Percentiles rank a stretch among this genome's conserved stretches.
These are phyloP conservation scores for Sarcophaga variegata DNA, from an alignment of 2,888 invertebrate species.

Conservation along the genomic window DNA sequence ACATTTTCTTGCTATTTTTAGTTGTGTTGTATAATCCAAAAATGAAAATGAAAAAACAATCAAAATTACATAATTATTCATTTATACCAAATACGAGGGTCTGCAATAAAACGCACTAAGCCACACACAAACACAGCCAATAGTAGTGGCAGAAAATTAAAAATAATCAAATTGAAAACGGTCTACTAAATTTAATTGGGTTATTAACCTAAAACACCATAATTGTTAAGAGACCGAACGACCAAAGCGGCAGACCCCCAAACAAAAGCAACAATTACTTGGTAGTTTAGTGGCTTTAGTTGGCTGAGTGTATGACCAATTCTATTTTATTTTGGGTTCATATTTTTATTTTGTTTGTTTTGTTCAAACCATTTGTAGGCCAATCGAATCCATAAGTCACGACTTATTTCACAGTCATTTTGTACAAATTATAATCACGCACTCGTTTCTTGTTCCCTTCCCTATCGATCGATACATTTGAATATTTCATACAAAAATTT, in stretches of 20 bases:
- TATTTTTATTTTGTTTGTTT: neutral
- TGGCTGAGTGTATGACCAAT: slow-evolving; percentile 33
- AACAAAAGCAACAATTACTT: too few species aligned
- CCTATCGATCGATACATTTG: neutral
- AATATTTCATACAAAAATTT: slow-evolving; percentile 28
- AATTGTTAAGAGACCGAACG: slow-evolving; percentile 49
- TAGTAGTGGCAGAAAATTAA: neutral
- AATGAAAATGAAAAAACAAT: neutral
- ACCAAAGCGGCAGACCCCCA: neutral
- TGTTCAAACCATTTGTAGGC: slow-evolving; percentile 55
- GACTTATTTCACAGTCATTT: slow-evolving; percentile 68
- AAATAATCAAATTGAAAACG: slow-evolving; percentile 26
- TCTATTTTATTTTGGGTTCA: slow-evolving; percentile 12
- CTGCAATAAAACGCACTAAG: neutral
- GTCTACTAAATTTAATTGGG: slow-evolving; percentile 61
- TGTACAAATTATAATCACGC: slow-evolving; percentile 66
- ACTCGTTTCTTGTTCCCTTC: slow-evolving; percentile 12
- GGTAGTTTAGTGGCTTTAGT: neutral
- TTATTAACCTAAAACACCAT: slow-evolving; percentile 66
- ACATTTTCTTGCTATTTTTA: slow-evolving; percentile 5
- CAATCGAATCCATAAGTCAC: slow-evolving; percentile 62
- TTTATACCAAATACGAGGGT: slow-evolving; percentile 44
- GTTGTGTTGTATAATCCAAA: slow-evolving; percentile 42
- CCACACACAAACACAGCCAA: neutral
- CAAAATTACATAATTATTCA: slow-evolving; percentile 59